These are phyloP conservation scores for Yponomeuta malinellus DNA, from an alignment of 2,888 invertebrate species.

Conservation along the genomic window DNA sequence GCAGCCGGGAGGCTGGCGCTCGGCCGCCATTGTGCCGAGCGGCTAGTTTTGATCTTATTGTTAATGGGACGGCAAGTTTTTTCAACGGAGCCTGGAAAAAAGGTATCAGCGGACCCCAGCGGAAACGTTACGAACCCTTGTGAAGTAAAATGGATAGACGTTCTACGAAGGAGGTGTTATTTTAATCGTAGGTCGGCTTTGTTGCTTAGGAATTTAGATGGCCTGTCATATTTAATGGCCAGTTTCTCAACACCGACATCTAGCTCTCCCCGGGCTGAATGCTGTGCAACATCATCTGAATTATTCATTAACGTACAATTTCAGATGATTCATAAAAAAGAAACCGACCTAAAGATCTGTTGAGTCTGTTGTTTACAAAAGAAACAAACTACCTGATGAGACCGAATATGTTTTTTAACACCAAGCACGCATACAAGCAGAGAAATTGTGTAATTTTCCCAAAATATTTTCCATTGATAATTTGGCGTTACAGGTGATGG, in stretches of 20 bases:
- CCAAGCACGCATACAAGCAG: background rate
- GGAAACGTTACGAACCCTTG: conserved; percentile 73
- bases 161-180: conserved; percentile 74
- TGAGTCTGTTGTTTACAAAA: conserved; percentile 1
- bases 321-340: conserved; percentile 5
- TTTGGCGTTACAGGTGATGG: too few species aligned
- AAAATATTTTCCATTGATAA: background rate
- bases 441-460: background rate
- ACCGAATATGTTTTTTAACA: background rate
- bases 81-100: conserved; percentile 66
- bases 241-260: conserved; percentile 48
- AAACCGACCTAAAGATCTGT: background rate
- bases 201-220: conserved; percentile 73
- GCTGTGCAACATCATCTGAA: conserved; percentile 35
- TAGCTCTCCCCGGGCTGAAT: background rate
- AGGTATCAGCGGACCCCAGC: conserved; percentile 70
- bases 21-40: conserved; percentile 66
- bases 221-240: conserved; percentile 73
- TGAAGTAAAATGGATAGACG: conserved; percentile 71
- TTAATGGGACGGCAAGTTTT: conserved; percentile 75
- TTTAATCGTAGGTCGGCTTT: conserved; percentile 72
- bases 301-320: conserved; percentile 41
- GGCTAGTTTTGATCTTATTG: conserved; percentile 76
- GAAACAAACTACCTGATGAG: background rate
- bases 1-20: conserved; percentile 58